phyloP scores from a whole-genome alignment of 2,888 invertebrate species.

The Gonocerus acuteangulatus region DNA sequence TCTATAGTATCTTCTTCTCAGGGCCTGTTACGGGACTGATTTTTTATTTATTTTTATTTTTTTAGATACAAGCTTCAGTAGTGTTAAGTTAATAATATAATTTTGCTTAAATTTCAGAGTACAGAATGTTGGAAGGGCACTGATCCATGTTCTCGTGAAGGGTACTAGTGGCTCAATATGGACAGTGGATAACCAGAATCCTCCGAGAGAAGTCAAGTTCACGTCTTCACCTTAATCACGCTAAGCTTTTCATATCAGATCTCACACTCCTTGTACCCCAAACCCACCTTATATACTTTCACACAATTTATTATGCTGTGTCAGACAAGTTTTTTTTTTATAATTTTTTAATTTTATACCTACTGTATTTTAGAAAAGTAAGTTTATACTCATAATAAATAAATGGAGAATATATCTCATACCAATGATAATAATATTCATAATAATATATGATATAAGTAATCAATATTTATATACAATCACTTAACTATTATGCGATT shows the following conservation, averaged over 20 bases:
- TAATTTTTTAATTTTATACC: constrained; percentile 33
- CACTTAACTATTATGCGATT: no score
- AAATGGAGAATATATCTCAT: neutral
- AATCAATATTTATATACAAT: no score
- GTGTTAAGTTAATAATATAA: neutral
- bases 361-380: constrained; percentile 15
- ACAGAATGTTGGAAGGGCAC: constrained; percentile 60
- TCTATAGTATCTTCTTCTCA: no score
- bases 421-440: neutral
- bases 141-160: constrained; percentile 57
- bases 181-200: constrained; percentile 60
- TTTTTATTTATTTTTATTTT: no score
- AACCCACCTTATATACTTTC: neutral
- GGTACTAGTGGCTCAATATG: constrained; percentile 65
- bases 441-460: no score
- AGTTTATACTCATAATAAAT: constrained; percentile 12
- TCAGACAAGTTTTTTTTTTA: constrained; percentile 14
- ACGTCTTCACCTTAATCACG: constrained; percentile 36
- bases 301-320: constrained; percentile 1
- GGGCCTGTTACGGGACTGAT: no score
- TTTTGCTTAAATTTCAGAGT: constrained; percentile 48
- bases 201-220: constrained; percentile 51
- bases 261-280: neutral
- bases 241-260: neutral
- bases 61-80: no score